Percentiles rank a stretch among this genome's conserved stretches.
Conservation (phyloP, 2,113 vertebrate genomes). For the Cercocebus atys region DNA sequence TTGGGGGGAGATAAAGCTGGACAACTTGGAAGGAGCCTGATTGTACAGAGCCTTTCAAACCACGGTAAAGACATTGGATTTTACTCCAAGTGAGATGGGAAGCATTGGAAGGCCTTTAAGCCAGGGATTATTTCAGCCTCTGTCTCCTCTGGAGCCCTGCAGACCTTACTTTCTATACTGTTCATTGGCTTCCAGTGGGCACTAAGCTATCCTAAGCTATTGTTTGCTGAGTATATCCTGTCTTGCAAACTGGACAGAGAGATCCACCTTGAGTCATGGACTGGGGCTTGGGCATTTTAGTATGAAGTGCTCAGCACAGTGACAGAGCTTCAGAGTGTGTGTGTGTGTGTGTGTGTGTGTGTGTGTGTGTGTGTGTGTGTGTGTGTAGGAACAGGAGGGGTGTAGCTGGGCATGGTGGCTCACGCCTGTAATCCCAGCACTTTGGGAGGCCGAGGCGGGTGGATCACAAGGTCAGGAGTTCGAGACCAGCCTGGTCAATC, state of each 20-base stretch:
- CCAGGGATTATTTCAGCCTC: background rate
- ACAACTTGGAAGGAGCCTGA: background rate
- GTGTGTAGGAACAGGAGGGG: background rate
- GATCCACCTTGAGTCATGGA: background rate
- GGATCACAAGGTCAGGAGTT: too few species aligned
- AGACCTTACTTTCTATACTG: background rate
- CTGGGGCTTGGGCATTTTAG: background rate
- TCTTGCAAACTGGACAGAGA: background rate
- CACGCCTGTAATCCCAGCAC: too few species aligned
- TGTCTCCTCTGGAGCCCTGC: background rate
- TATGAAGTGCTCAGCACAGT: background rate
- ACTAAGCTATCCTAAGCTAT: background rate
- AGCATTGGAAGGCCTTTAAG: background rate
- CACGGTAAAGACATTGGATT: background rate
- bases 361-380: background rate
- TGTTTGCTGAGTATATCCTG: background rate
- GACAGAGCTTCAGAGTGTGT: background rate
- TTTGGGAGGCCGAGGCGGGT: too few species aligned
- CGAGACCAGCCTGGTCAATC: too few species aligned
- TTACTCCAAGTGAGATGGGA: background rate
- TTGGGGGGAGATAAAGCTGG: background rate
- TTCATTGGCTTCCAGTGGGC: background rate
- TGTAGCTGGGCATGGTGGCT: too few species aligned
- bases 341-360: background rate
- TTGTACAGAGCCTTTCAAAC: background rate